Conservation (phyloP, 2,888 invertebrate genomes). For the Ichneumon xanthorius region DNA sequence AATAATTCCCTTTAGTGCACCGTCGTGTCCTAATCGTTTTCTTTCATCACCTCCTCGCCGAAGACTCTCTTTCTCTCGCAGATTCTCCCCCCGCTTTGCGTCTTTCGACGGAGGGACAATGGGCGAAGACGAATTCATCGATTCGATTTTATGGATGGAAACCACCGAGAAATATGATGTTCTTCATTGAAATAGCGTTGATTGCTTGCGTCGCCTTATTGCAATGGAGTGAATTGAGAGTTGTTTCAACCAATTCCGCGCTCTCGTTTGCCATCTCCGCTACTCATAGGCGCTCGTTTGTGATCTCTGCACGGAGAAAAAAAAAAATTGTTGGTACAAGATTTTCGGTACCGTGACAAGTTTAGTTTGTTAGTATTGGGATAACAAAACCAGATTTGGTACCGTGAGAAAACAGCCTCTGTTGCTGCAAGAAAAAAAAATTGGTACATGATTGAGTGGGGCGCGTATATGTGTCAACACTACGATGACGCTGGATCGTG, state of each 20-base stretch:
- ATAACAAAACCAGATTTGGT: no score
- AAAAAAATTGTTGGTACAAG: no score
- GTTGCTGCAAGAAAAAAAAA: no score
- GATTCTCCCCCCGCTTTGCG: slow-evolving; percentile 16
- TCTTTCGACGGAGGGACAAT: neutral
- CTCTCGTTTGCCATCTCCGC: neutral
- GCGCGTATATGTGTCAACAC: no score
- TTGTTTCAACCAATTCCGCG: neutral
- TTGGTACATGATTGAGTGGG: no score
- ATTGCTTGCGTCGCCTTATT: neutral
- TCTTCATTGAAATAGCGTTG: neutral
- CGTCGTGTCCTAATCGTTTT: slow-evolving; percentile 64
- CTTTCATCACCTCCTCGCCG: slow-evolving; percentile 50
- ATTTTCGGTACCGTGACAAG: no score
- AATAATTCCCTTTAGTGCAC: slow-evolving; percentile 64
- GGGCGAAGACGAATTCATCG: slow-evolving; percentile 22
- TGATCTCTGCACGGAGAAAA: no score
- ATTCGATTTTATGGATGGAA: slow-evolving; percentile 48
- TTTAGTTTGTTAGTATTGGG: no score
- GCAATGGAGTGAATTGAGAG: neutral
- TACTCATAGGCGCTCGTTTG: no score
- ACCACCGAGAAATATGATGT: slow-evolving; percentile 43
- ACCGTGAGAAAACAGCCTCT: no score
- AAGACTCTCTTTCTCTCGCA: slow-evolving; percentile 31
- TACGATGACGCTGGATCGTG: no score